A percentile compares a stretch with the other conserved stretches of the same genome.
Conservation (phyloP, 2,113 vertebrate genomes). For the Formicarius rufipectus region DNA sequence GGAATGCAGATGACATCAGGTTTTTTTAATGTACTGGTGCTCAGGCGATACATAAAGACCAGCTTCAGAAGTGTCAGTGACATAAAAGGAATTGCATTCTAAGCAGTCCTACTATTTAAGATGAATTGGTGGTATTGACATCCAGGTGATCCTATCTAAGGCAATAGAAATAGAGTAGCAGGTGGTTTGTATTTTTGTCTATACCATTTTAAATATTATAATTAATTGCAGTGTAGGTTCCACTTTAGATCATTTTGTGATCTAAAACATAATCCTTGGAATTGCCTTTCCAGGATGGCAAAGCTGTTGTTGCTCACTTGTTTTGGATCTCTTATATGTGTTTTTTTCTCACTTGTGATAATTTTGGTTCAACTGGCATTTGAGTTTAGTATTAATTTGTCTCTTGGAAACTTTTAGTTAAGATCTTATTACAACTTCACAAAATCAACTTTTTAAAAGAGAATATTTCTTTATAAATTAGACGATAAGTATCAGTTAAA, state of each 20-base stretch:
- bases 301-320: not conserved
- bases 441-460: not conserved
- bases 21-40: constrained; percentile 21
- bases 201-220: not conserved
- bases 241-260: not conserved
- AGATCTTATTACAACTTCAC: not conserved
- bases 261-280: not conserved
- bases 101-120: not conserved
- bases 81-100: not conserved
- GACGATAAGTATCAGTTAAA: not conserved
- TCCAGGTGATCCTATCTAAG: not conserved
- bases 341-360: not conserved
- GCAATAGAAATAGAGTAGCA: not conserved
- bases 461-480: not conserved
- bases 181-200: not conserved
- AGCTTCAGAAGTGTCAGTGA: not conserved
- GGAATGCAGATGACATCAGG: constrained; percentile 36
- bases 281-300: not conserved
- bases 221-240: not conserved
- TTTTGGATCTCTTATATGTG: not conserved
- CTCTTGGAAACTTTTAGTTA: not conserved
- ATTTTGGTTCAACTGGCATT: not conserved
- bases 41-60: not conserved
- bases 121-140: not conserved
- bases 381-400: not conserved